Conservation (phyloP, 2,888 invertebrate species). For the Drosophila rellima region DNA sequence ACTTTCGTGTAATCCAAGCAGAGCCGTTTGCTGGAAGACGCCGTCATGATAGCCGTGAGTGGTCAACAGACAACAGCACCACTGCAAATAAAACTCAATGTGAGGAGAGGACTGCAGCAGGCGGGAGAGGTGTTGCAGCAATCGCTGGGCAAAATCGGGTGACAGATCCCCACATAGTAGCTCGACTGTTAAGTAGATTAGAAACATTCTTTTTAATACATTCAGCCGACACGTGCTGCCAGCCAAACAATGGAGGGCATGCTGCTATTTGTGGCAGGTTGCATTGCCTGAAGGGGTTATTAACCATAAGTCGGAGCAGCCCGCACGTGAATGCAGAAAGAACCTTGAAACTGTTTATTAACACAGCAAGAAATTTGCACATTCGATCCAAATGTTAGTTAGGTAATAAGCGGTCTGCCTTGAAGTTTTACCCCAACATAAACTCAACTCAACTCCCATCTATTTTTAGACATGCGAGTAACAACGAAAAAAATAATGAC, state of each 20-base stretch:
- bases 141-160: conserved; percentile 90
- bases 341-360: conserved; percentile 75
- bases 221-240: conserved; percentile 59
- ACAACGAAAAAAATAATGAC: conserved; percentile 19
- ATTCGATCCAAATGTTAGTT: conserved; percentile 69
- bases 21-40: conserved; percentile 88
- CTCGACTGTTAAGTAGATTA: conserved; percentile 88
- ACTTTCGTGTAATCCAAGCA: conserved; percentile 92
- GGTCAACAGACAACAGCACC: conserved; percentile 91
- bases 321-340: conserved; percentile 28
- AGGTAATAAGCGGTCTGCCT: conserved; percentile 45
- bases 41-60: conserved; percentile 88
- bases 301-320: conserved; percentile 43
- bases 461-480: conserved; percentile 64
- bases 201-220: conserved; percentile 24
- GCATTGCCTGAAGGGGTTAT: conserved; percentile 49
- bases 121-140: conserved; percentile 90
- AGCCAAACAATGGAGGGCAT: conserved; percentile 40
- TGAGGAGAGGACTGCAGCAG: conserved; percentile 93
- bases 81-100: conserved; percentile 94
- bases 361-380: conserved; percentile 74
- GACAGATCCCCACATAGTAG: conserved; percentile 90
- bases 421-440: conserved; percentile 35
- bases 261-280: conserved; percentile 27
- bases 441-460: conserved; percentile 33